These are phyloP conservation scores for Pseudomyrmex flavicornis DNA, from an alignment of 1,140 invertebrate genomes.

Conservation along the genomic window DNA sequence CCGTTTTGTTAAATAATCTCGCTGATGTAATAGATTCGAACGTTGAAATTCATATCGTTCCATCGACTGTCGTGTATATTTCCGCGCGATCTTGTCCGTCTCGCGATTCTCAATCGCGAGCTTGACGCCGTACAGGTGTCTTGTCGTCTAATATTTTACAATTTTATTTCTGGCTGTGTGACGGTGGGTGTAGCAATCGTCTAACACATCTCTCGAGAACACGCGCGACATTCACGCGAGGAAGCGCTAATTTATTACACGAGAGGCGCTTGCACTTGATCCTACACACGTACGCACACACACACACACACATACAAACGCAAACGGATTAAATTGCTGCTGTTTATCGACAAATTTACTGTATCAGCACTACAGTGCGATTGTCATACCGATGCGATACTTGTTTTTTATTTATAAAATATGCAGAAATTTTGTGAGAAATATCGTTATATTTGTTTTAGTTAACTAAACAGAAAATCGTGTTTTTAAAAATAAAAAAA, in stretches of 20 bases:
- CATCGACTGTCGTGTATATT: neutral
- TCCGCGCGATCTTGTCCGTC: conserved; percentile 12
- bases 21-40: conserved; percentile 14
- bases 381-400: neutral
- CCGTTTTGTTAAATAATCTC: neutral
- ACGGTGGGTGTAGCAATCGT: neutral
- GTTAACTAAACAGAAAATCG: no score
- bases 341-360: conserved; percentile 32
- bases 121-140: conserved; percentile 18
- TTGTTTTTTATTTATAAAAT: conserved; percentile 20
- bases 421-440: neutral
- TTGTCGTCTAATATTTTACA: conserved; percentile 30
- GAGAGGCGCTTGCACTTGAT: conserved; percentile 21
- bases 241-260: conserved; percentile 35
- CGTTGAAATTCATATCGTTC: conserved; percentile 12
- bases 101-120: neutral
- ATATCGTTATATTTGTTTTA: no score
- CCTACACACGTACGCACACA: no score
- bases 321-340: neutral
- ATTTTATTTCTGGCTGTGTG: neutral
- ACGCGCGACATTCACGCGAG: neutral
- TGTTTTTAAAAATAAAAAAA: no score
- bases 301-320: no score
- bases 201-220: conserved; percentile 11
- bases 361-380: conserved; percentile 5